Evolutionary conservation across 2,113 vertebrate genomes (phyloP).

Genomic region (Phodopus roborovskii): DNA sequence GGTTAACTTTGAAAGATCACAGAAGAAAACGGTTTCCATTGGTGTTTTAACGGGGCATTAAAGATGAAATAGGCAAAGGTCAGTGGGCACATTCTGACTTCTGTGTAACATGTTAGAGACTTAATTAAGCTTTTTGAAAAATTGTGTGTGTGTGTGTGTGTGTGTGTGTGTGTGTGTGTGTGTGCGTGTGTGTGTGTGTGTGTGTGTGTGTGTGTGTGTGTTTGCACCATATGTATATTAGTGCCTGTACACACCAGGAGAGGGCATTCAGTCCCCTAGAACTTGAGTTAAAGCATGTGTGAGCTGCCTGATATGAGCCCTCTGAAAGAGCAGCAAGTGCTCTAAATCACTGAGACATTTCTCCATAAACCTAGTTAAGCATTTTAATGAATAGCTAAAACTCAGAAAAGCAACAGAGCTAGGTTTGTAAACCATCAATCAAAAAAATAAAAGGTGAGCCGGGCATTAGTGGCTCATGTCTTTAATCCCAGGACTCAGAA

Average conservation of each 20-base stretch:
- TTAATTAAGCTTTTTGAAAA: neutral
- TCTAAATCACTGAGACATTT: neutral
- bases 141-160: neutral
- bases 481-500: too few species aligned
- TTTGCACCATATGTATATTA: neutral
- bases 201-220: neutral
- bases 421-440: neutral
- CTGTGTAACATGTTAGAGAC: neutral
- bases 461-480: too few species aligned
- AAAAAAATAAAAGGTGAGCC: too few species aligned
- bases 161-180: neutral
- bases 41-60: neutral
- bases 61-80: neutral
- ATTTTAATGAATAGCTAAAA: slow-evolving; percentile 11
- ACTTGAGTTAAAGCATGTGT: neutral
- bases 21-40: neutral
- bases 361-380: neutral
- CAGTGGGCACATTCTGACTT: neutral
- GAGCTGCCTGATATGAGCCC: neutral
- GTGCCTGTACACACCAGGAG: neutral
- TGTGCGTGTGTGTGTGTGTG: neutral
- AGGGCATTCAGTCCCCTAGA: neutral
- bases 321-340: neutral
- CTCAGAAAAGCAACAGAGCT: neutral
- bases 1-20: neutral